Conservation (phyloP, 2,797 vertebrate species). For the Karalla daura region DNA sequence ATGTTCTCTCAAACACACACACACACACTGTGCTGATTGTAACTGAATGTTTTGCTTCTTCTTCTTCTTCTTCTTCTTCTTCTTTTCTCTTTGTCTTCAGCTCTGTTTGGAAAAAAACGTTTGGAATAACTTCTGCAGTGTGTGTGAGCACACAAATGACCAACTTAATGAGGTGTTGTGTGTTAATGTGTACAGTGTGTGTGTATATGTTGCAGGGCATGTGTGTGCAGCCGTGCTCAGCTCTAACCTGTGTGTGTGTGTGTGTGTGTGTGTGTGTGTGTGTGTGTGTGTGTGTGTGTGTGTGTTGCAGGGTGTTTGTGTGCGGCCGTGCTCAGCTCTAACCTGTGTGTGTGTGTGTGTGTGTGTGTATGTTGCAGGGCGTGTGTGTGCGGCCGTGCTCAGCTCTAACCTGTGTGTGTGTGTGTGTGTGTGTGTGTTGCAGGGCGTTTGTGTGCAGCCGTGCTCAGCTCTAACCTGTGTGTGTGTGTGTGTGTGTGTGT, state of each 20-base stretch:
- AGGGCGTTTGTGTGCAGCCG: slow-evolving; percentile 74
- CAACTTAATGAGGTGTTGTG: slow-evolving; percentile 60
- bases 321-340: too few species aligned
- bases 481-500: not conserved
- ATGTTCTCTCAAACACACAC: not conserved
- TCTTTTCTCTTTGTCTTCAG: slow-evolving; percentile 66
- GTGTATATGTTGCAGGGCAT: slow-evolving; percentile 11
- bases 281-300: slow-evolving; percentile 80
- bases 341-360: too few species aligned
- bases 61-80: slow-evolving; percentile 68
- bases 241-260: slow-evolving; percentile 14
- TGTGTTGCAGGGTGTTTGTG: slow-evolving; percentile 17
- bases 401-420: too few species aligned
- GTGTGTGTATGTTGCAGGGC: too few species aligned
- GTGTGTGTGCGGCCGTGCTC: too few species aligned
- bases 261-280: slow-evolving; percentile 46
- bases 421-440: slow-evolving; percentile 78
- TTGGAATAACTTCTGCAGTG: slow-evolving; percentile 65
- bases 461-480: too few species aligned
- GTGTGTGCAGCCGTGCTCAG: too few species aligned
- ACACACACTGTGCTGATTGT: slow-evolving; percentile 72
- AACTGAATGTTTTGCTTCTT: slow-evolving; percentile 79
- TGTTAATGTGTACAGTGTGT: slow-evolving; percentile 30
- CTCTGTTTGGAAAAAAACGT: slow-evolving; percentile 75
- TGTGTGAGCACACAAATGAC: slow-evolving; percentile 58